A percentile compares a stretch with the other conserved stretches of the same genome.
Conservation (phyloP, 2,113 vertebrate species). For the Cepphus grylle region DNA sequence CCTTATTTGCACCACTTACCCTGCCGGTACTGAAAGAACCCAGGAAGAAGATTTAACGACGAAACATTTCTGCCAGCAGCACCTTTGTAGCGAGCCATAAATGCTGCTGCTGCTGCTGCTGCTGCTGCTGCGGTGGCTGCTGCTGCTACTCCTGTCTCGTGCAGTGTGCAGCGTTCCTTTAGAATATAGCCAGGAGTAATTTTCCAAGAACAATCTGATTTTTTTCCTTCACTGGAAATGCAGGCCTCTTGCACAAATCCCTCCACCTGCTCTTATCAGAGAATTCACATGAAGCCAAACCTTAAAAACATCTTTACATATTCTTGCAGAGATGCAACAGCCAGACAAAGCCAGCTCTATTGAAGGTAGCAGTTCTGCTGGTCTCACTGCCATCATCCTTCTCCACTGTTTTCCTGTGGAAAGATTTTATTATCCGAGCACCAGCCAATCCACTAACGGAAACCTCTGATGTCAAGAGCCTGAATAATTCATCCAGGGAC, state of each 20-base stretch:
- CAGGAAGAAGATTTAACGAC: constrained; percentile 77
- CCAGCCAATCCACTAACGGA: constrained; percentile 70
- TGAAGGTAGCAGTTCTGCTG: constrained; percentile 55
- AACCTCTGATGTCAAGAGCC: constrained; percentile 78
- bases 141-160: background rate
- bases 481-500: constrained; percentile 75
- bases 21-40: constrained; percentile 73
- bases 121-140: background rate
- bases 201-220: background rate
- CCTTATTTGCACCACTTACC: constrained; percentile 74
- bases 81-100: constrained; percentile 73
- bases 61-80: constrained; percentile 69
- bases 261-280: background rate
- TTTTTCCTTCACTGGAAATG: background rate
- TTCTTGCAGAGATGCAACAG: background rate
- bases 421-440: constrained; percentile 55
- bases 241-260: background rate
- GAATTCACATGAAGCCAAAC: constrained; percentile 6
- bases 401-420: constrained; percentile 63
- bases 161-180: background rate
- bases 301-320: constrained; percentile 11
- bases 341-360: constrained; percentile 44
- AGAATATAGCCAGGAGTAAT: background rate
- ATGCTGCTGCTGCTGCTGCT: background rate
- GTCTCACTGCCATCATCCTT: constrained; percentile 78